Conservation (phyloP, 1,140 invertebrate species). For the Aphelinus certus region DNA sequence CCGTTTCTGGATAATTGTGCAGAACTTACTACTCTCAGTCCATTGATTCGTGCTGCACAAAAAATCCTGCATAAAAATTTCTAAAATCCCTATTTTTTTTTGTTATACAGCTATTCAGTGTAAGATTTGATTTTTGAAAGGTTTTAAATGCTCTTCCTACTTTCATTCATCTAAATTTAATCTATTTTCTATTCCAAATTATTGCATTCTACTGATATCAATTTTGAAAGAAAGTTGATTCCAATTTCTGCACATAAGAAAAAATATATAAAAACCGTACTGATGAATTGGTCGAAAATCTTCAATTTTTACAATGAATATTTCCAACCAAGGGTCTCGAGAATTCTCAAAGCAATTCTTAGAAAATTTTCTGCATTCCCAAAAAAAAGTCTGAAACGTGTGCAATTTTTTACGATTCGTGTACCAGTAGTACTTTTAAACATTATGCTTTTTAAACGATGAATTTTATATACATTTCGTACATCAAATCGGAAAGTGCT, state of each 20-base stretch:
- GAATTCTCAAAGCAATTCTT: conserved; percentile 16
- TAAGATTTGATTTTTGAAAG: conserved; percentile 1
- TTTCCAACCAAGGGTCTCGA: not conserved
- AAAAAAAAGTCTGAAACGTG: conserved; percentile 24
- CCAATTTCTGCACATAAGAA: too few relatives aligned
- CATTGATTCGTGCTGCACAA: conserved; percentile 91
- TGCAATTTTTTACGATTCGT: conserved; percentile 35
- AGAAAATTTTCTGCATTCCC: conserved; percentile 14
- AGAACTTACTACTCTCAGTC: conserved; percentile 84
- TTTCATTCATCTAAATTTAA: not conserved
- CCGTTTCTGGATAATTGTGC: conserved; percentile 88
- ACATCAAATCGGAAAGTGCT: conserved; percentile 18
- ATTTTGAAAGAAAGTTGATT: too few relatives aligned
- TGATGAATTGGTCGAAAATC: too few relatives aligned
- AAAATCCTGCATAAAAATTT: conserved; percentile 74
- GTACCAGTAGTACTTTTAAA: conserved; percentile 8
- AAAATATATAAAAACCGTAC: too few relatives aligned
- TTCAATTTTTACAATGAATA: too few relatives aligned
- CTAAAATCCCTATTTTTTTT: conserved; percentile 31
- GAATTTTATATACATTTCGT: conserved; percentile 20
- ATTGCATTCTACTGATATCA: conserved; percentile 30
- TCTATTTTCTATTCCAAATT: conserved; percentile 24
- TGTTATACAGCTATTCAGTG: conserved; percentile 3
- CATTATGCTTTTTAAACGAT: conserved; percentile 15
- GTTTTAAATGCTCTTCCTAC: conserved; percentile 11